Base-by-base conservation (phyloP, 1,140 invertebrate species). In the Papilio dardanus region DNA sequence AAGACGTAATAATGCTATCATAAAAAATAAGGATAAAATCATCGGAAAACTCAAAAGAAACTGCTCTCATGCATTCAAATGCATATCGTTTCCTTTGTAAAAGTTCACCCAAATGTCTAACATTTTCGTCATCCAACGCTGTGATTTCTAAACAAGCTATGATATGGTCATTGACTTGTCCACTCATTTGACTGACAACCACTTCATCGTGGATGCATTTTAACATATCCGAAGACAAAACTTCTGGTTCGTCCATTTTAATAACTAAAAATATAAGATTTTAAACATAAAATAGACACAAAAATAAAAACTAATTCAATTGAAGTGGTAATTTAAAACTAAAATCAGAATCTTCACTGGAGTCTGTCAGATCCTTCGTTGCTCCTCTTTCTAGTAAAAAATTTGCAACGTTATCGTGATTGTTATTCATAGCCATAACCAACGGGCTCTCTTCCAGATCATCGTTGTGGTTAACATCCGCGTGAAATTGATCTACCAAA, bases 271-370 rank as follows among this genome's bases (percentile, higher is more conserved):
- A 28, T 28, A 10, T 19, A 28, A 3, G 24, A 12, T 14, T 3
- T 28, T 28, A 28, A 30, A 14, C 12, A 6, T 14, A 24, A 14
- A 6, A 28, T 3, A 28, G 0, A 54, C 10, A 58, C 8, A 28
- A 12, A 4, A 12, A 24, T 14, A 24, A 30, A 58, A n/a, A 10
- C 0, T 58, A 10, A 58, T 28, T 14, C 24, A 28, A 58, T 14
- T 58, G 21, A 14, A 58, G 10, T 12, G 54, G 21, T 12, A 58
- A 28, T 14, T 58, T 58, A 28, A 58, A 58, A 58, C 54, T 58
- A 58, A 58, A 58, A 58, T 58, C 54, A 58, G 54, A 58, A 28
- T 58, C 54, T 28, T 58, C 54, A 66, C 62, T 66, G 19, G 62
- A 66, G 3, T 66, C 62, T 19, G 14, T 16, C 19, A 33, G 8